Conservation (phyloP, 2,113 vertebrate species). For the Muscicapa adusta region DNA sequence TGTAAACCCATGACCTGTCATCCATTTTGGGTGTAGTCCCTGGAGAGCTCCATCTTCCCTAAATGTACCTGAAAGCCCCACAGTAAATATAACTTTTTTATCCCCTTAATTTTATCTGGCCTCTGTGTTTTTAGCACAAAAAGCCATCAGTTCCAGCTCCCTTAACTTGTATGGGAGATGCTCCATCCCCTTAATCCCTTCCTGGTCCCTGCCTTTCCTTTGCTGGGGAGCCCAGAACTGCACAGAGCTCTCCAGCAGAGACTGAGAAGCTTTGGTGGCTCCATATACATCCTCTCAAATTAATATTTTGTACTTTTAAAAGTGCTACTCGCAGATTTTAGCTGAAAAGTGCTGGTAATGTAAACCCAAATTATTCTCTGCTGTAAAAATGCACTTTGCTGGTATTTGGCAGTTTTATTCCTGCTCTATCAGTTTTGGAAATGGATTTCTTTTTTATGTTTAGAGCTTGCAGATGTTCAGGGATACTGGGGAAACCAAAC, state of each 20-base stretch:
- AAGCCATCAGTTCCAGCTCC: rapidly evolving
- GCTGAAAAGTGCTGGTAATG: rapidly evolving
- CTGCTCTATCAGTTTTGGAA: not conserved
- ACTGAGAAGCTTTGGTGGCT: too few relatives aligned
- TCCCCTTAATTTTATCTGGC: not conserved
- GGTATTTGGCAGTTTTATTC: not conserved
- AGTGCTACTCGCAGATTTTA: not conserved
- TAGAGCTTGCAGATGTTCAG: not conserved
- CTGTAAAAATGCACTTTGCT: not conserved
- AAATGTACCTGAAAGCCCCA: not conserved
- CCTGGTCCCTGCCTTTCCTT: not conserved
- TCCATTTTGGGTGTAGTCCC: too few relatives aligned
- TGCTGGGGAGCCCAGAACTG: not conserved
- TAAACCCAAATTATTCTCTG: not conserved
- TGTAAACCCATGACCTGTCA: rapidly evolving
- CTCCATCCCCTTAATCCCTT: not conserved
- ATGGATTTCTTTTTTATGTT: not conserved
- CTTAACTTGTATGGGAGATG: not conserved
- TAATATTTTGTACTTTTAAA: not conserved
- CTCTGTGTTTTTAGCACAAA: not conserved
- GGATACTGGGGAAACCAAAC: not conserved
- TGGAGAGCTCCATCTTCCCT: rapidly evolving
- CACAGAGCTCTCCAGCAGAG: rapidly evolving
- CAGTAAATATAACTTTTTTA: not conserved
- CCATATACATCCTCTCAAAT: rapidly evolving